A percentile compares a stretch with the other conserved stretches of the same genome.
These are phyloP conservation scores for Leptinotarsa peninsularis DNA, from an alignment of 2,888 invertebrate species.

Conservation along the genomic window DNA sequence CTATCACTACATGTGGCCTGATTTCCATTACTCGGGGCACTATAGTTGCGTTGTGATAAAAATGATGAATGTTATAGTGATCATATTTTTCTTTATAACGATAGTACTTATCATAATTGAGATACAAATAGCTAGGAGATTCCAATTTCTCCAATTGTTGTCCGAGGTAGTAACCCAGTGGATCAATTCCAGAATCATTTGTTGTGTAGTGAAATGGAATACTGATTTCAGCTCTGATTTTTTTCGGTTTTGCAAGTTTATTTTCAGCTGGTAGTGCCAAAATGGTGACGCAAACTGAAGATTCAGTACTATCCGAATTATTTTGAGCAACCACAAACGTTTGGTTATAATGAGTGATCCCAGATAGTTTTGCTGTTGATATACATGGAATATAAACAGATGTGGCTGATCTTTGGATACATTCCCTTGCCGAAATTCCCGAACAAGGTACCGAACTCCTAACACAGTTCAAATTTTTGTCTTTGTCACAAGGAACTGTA, in stretches of 20 bases:
- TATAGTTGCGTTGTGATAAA: slow-evolving; percentile 27
- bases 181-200: slow-evolving; percentile 30
- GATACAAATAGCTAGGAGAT: slow-evolving; percentile 29
- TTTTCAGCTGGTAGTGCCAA: slow-evolving; percentile 29
- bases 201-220: slow-evolving; percentile 35
- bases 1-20: slow-evolving; percentile 26
- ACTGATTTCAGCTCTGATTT: slow-evolving; percentile 15
- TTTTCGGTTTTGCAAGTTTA: slow-evolving; percentile 30
- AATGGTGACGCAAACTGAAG: slow-evolving; percentile 29
- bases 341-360: slow-evolving; percentile 53
- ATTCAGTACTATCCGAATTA: neutral
- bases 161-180: slow-evolving; percentile 34
- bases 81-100: slow-evolving; percentile 30
- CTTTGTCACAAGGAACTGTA: slow-evolving; percentile 58
- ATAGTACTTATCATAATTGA: slow-evolving; percentile 33
- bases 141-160: slow-evolving; percentile 24
- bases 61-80: slow-evolving; percentile 35
- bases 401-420: slow-evolving; percentile 52
- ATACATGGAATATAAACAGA: slow-evolving; percentile 58
- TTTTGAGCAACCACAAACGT: slow-evolving; percentile 44
- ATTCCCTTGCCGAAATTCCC: slow-evolving; percentile 56
- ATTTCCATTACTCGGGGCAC: slow-evolving; percentile 29
- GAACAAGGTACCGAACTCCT: slow-evolving; percentile 59
- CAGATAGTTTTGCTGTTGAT: slow-evolving; percentile 56
- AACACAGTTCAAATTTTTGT: slow-evolving; percentile 56